Evolutionary conservation across 2,113 vertebrate genomes (phyloP), one percentile per base, ranked within the genome.

Genomic region (Lepisosteus oculatus): DNA sequence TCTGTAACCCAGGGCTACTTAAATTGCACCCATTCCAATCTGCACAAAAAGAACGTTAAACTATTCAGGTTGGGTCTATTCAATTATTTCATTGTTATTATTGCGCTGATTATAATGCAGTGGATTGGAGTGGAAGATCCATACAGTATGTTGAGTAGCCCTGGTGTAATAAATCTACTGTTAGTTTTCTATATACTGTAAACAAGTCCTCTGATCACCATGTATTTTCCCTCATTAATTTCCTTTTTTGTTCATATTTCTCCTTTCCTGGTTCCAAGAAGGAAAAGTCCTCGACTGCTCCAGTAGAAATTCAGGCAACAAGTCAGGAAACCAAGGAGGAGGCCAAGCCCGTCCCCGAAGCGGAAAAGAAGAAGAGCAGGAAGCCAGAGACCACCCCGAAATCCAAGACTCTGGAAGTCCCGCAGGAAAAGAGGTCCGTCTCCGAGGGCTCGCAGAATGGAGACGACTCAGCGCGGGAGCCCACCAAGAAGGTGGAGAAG

Each of bases 401-500:
- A 62, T 57, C 54, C 64, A 72, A 72, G 80, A 68, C 86, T 6
- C 13, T 79, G 7, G 89, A 89, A 45, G 77, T 69, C 1, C 61
- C 47, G 4, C 76, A 43, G n/a, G 89, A 89, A 8, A 85, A 43
- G 80, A 91, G 87, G 74, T 74, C 84, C 1, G 82, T 79, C 4
- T 68, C 74, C 0, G 84, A 66, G 51, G 75, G 87, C 6, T 65
- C 90, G 67, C 91, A 85, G 14, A 87, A 88, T 3, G 90, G 81
- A 0, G 91, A 89, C 0, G 92, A 91, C 0, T 0, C 84, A 57
- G 29, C 84, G 2, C 90, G 75, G 87, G 82, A 3, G 69, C 71
- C 42, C 61, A 86, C 61, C 75, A 95, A 84, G 85, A 94, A 85
- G 84, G 71, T 85, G 70, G 95, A 97, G 89, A 97, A 97, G 87